phyloP scores from a whole-genome alignment of 2,888 invertebrate genomes.

The Pediacus dermestoides region DNA sequence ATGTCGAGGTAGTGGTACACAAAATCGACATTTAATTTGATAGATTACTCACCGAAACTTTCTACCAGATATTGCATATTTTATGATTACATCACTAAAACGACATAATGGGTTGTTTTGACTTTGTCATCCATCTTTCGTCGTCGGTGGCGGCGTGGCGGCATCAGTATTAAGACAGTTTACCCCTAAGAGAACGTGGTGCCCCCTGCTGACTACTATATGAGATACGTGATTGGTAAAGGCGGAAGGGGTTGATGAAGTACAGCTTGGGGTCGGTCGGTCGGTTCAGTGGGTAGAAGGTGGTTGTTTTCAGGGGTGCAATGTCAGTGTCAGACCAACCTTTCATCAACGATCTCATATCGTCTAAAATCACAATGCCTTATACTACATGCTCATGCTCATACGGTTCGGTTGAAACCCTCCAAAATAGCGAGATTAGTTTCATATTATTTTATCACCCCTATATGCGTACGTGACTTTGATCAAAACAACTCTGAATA shows the following conservation, averaged over 20 bases:
- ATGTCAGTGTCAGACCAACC: constrained; percentile 5
- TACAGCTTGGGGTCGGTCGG: constrained; percentile 1
- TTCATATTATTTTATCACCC: no score
- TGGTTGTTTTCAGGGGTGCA: constrained; percentile 4
- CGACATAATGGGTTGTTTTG: constrained; percentile 27
- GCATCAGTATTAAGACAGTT: constrained; percentile 28
- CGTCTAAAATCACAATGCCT: no score
- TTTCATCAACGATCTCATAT: no score
- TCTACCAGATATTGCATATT: constrained; percentile 14
- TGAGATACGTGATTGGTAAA: constrained; percentile 32
- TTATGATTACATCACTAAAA: constrained; percentile 17
- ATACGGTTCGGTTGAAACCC: no score
- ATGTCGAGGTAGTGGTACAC: no score
- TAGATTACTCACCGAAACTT: constrained; percentile 4
- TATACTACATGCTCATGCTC: no score
- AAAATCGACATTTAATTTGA: constrained; percentile 7
- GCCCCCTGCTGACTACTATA: constrained; percentile 29
- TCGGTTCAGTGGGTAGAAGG: no score
- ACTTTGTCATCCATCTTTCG: constrained; percentile 29
- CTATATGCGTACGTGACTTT: no score
- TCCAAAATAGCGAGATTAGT: no score
- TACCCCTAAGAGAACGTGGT: constrained; percentile 18
- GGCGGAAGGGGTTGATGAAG: constrained; percentile 16
- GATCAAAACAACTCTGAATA: no score
- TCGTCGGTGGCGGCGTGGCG: constrained; percentile 20